Evolutionary conservation across 2,113 vertebrate species (phyloP), one percentile per base, ranked within the genome.

Genomic region (Limanda limanda): DNA sequence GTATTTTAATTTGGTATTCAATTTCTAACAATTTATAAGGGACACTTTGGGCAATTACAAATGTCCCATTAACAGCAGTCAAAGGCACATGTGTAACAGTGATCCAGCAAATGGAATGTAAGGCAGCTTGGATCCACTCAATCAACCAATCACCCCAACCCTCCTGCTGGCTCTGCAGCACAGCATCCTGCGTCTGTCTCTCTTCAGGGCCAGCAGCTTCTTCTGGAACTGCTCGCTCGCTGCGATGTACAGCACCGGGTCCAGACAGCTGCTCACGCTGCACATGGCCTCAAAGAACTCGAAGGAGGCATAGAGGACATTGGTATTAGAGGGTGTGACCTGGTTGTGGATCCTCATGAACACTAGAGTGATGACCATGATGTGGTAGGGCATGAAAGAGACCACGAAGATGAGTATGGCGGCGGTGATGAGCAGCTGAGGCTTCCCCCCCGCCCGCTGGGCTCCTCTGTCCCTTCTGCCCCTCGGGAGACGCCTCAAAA

Each of bases 201-300:
- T 68, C 68, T 76, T 89, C 11, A 91, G 40, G 13, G 75, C 75
- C 79, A 76, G 86, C 61, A 92, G 72, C 60, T 82, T 89, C 47
- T 77, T 90, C 76, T 82, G 93, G 82, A 95, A 93, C 24, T 89
- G 88, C 65, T 95, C 93, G 69, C 90, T 95, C 25, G 94, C 93
- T 74, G 95, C 14, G 0, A 94, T 92, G 71, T 96, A 96, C 72
- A 96, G 94, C 17, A 95, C 62, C 1, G 95, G 94, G 76, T 96
- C 94, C 70, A 96, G 89, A 64, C 94, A 96, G 74, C 93, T 93
- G 64, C 94, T 95, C 35, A 95, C 80, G 64, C 90, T 92, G 78
- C 95, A 96, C 37, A 93, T 74, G 20, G 93, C 93, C 85, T 95
- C 93, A 40, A 94, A 93, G 65, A 95, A 83, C 88, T 94, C 85